Evolutionary conservation across 2,888 invertebrate genomes (phyloP), one percentile per base, ranked within the genome.

Genomic region (Campoplex capitator): DNA sequence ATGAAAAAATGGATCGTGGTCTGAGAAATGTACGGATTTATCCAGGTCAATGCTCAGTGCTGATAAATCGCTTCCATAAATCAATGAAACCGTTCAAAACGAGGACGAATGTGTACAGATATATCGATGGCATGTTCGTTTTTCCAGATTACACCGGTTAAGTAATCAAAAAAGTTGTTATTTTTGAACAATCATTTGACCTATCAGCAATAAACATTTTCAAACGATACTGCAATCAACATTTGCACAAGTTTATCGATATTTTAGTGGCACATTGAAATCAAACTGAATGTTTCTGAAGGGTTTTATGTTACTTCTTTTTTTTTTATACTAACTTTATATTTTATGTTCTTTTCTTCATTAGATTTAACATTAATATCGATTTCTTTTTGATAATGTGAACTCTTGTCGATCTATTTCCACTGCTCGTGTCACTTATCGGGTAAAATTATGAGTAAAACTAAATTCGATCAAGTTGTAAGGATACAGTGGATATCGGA

Each of bases 61-160:
- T 71, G 71, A 71, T 71, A 16, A 71, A 48, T 71, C 28, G 42
- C 71, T 71, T 48, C 48, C 45, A 48, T 71, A 71, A 71, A 71
- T 71, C 71, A 48, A 48, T 32, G 8, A 71, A 71, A 71, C 48
- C 16, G 28, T 62, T 16, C 23, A n/a, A 28, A 71, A 48, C 16
- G 45, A 28, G 62, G 32, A 13, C 62, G 32, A 62, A 62, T 32
- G 7, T 32, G 13, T 62, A 32, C 1, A 32, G 28, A 62, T 32
- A 32, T 32, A 32, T 32, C 4, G 13, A 32, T 16, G 32, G 32
- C 16, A 18, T n/a, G n/a, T 51, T 28, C 28, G 3, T 28, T 58
- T 58, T 58, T 1, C 11, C 11, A 28, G n/a, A 58, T 58, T 8
- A 11, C 2, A 28, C 11, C 58, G 1, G 2, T 9, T 23, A 58